Evolutionary conservation across 2,797 vertebrate species (phyloP).

Genomic region (Leuciscus waleckii): DNA sequence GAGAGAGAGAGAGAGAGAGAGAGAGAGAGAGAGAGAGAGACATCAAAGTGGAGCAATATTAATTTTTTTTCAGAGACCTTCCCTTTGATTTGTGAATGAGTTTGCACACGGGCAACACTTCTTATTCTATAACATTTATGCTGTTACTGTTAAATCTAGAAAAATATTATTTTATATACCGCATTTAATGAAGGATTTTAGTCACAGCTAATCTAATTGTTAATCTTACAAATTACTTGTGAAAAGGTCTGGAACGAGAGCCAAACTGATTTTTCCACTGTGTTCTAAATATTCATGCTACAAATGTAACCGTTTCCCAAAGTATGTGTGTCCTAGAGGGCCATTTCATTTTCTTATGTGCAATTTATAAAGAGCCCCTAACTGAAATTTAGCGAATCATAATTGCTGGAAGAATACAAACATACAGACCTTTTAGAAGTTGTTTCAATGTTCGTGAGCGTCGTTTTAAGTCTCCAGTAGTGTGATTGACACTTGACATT

Average conservation of each 20-base stretch:
- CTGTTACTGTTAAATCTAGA: background rate
- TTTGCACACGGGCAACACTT: constrained; percentile 12
- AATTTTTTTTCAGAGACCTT: constrained; percentile 26
- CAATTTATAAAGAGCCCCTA: background rate
- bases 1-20: constrained; percentile 42
- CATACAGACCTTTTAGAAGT: constrained; percentile 7
- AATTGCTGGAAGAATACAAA: background rate
- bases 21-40: background rate
- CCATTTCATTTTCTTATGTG: background rate
- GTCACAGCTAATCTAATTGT: background rate
- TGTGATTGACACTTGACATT: constrained; percentile 58
- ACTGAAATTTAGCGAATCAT: background rate
- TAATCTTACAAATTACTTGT: constrained; percentile 31
- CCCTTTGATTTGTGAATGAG: constrained; percentile 48
- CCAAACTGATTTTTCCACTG: background rate
- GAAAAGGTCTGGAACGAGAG: background rate
- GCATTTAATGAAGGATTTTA: background rate
- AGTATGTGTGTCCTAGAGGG: background rate
- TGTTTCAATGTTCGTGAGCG: background rate
- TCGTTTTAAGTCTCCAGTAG: background rate
- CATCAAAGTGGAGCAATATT: constrained; percentile 52
- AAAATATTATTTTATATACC: background rate
- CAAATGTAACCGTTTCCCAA: background rate
- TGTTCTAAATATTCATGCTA: background rate
- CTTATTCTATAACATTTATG: constrained; percentile 8